phyloP scores from a whole-genome alignment of 2,888 invertebrate species.

The Synanthedon tipuliformis region DNA sequence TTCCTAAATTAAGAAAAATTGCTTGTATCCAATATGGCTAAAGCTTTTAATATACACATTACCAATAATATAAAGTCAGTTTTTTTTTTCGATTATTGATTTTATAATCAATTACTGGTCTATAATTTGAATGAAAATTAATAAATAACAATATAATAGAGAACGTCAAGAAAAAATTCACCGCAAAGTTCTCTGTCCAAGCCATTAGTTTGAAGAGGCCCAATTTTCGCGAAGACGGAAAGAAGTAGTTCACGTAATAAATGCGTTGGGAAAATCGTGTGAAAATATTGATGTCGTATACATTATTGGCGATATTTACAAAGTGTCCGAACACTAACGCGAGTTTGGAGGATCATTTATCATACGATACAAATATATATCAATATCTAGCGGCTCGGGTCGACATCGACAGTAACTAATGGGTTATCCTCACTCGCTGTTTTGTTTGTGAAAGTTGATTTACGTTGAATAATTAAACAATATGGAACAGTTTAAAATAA shows the following conservation, averaged over 20 bases:
- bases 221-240: not conserved
- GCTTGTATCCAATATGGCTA: no score
- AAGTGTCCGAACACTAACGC: constrained; percentile 21
- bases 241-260: constrained; percentile 2
- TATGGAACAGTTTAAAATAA: no score
- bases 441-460: not conserved
- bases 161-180: constrained; percentile 3
- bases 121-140: no score
- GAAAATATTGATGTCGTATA: constrained; percentile 23
- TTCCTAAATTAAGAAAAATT: no score
- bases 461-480: no score
- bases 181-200: not conserved
- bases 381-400: constrained; percentile 39
- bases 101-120: no score
- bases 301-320: constrained; percentile 22
- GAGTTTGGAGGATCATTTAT: constrained; percentile 42
- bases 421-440: constrained; percentile 8
- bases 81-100: no score
- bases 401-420: constrained; percentile 58
- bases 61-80: no score
- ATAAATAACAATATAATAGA: no score
- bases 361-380: constrained; percentile 39
- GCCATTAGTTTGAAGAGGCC: not conserved
- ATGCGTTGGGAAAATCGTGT: constrained; percentile 4
- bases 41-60: no score